Base-by-base conservation (phyloP, 2,113 vertebrate species). In the Gambusia holbrooki region DNA sequence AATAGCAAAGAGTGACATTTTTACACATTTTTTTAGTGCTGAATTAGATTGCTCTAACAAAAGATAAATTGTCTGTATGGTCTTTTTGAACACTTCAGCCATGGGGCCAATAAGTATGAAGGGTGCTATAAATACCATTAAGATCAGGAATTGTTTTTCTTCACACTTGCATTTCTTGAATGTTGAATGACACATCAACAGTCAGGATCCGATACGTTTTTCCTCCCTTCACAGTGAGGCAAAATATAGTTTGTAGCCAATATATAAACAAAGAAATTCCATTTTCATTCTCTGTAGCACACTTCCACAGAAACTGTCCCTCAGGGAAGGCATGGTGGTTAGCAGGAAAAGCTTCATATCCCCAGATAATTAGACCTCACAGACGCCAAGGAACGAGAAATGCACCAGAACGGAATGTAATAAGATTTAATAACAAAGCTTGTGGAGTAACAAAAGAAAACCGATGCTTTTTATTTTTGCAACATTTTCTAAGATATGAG, bases 321-420 rank as follows among this genome's bases (percentile, higher is more conserved):
- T 42, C 17, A 62, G 62, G 25, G 62, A 65, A 40, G 15, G 35
- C 42, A 33, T 51, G 62, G 71, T 54, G 66, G 29, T 35, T 30
- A 19, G 35, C 30, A 62, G 67, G 61, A 68, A 68, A 76, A 58
- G 62, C 40, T 65, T 48, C 61, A 69, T 51, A 73, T 81, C 68
- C 28, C 42, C 6, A 32, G 77, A 54, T 67, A 76, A 82, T 74
- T 54, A 42, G n/a, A 72, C 5, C 33, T 33, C 30, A 71, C 69
- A 54, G 66, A 60, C 33, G 17, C 30, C 30, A 25, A 51, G 27
- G 19, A n/a, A 17, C 12, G 67, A 22, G 37, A 79, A 81, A 6
- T 22, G 2, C 9, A 66, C 63, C 37, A 4, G 72, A 19, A 19
- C 22, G 25, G 5, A 73, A 13, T 58, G 22, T 45, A 60, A 68